Evolutionary conservation across 2,888 invertebrate genomes (phyloP), one percentile per base, ranked within the genome.

Genomic region (Sphecodes monilicornis): DNA sequence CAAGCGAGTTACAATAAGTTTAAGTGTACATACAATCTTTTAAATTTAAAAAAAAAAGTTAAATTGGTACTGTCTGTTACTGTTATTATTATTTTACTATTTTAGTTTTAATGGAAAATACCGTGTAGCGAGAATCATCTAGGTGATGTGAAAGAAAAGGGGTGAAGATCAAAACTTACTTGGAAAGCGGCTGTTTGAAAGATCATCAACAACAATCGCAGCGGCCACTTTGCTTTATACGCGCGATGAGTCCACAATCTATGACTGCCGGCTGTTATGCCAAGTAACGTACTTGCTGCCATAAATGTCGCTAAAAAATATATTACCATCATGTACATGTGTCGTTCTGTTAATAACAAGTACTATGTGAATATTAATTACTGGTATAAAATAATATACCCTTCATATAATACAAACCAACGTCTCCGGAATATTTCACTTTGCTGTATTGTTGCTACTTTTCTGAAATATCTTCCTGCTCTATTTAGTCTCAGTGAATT

Each of bases 221-320:
- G 95, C 0, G 98, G 99, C 95, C 97, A 96, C 90, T 96, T 97
- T 0, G 99, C 99, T 95, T 98, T 99, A 95, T 98, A 99, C 1
- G 98, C 96, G 91, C 97, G 96, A 95, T 99, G 99, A 0, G 98
- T 97, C 98, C 99, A 99, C 22, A 99, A 96, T 89, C 99, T 96
- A 94, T 99, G 99, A 0, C 98, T 98, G 6, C 99, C 99, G 0
- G 98, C 99, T 3, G 99, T 99, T 76, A 99, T 97, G 0, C 99
- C 99, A 94, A 98, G n/a, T n/a, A n/a, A n/a, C n/a, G n/a, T n/a
- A n/a, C n/a, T 94, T 0, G 97, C 98, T 8, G 97, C 96, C 69
- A 96, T 91, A n/a, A n/a, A n/a, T n/a, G n/a, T n/a, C 0, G 96
- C 26, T 0, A 95, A 8, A 76, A 77, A 11, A n/a, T n/a, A 60